A percentile compares a stretch with the other conserved stretches of the same genome.
phyloP scores from a whole-genome alignment of 2,797 vertebrate species.

The Potorous gilbertii region DNA sequence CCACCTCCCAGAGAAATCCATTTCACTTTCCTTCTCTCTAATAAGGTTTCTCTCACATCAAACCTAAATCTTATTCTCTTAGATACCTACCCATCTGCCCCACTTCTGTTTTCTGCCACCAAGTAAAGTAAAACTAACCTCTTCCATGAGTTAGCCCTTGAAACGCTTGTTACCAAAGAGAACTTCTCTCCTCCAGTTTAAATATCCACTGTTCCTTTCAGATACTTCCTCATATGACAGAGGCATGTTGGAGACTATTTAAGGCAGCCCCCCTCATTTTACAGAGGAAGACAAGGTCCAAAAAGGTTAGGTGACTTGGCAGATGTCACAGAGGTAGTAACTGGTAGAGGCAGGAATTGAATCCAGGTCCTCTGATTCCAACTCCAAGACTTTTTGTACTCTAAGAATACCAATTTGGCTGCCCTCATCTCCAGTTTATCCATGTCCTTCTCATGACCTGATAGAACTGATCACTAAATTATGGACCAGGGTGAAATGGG shows the following conservation, averaged over 20 bases:
- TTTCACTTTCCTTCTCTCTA: background rate
- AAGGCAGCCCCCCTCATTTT: background rate
- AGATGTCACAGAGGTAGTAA: background rate
- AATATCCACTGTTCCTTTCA: background rate
- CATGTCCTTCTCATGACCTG: background rate
- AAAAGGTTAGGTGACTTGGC: background rate
- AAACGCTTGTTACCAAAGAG: background rate
- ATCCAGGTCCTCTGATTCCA: background rate
- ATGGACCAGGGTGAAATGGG: background rate
- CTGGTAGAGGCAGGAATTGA: background rate
- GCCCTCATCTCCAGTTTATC: background rate
- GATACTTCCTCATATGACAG: background rate
- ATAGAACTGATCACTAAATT: background rate
- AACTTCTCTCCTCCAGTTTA: background rate
- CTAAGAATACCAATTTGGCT: background rate
- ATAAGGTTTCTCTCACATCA: background rate
- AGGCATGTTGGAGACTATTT: background rate
- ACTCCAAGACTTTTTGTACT: background rate
- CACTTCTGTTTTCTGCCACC: background rate
- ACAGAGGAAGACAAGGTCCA: background rate
- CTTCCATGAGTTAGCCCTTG: background rate
- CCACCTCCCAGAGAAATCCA: background rate
- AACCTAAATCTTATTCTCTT: background rate
- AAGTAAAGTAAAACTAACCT: background rate
- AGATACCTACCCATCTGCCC: background rate